phyloP scores from a whole-genome alignment of 2,888 invertebrate genomes.

The Acronicta alni region DNA sequence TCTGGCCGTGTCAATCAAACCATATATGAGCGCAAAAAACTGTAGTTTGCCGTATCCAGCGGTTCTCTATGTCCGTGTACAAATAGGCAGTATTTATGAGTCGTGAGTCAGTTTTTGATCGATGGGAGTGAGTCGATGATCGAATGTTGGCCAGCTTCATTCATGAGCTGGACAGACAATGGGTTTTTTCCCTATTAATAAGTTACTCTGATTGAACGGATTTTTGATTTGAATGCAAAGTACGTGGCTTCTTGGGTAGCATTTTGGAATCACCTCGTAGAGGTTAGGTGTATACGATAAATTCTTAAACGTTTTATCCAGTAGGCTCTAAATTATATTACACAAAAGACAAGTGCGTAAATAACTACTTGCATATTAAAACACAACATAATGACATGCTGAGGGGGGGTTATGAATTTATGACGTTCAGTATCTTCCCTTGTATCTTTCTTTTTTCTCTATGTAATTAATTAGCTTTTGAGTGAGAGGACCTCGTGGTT shows the following conservation, averaged over 20 bases:
- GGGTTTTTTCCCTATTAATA: slow-evolving; percentile 51
- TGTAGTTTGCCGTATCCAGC: slow-evolving; percentile 46
- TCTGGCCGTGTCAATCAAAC: slow-evolving; percentile 53
- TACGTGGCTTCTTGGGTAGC: neutral
- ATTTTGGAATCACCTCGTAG: neutral
- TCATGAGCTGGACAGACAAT: slow-evolving; percentile 56
- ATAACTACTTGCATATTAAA: slow-evolving; percentile 14
- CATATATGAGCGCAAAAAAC: slow-evolving; percentile 26
- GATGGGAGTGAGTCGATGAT: slow-evolving; percentile 44
- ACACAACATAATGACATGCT: no score
- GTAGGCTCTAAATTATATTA: slow-evolving; percentile 18
- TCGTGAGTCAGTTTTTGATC: slow-evolving; percentile 51
- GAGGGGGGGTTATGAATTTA: slow-evolving; percentile 34
- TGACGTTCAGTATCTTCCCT: neutral
- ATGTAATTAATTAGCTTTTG: no score
- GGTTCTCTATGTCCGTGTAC: slow-evolving; percentile 33
- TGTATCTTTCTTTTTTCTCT: neutral
- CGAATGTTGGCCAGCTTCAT: slow-evolving; percentile 55
- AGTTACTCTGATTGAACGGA: slow-evolving; percentile 33
- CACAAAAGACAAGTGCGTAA: slow-evolving; percentile 20
- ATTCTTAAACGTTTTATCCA: neutral
- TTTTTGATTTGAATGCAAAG: slow-evolving; percentile 32
- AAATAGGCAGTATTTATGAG: slow-evolving; percentile 40
- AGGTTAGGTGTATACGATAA: neutral
- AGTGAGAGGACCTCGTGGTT: no score